Evolutionary conservation across 2,113 vertebrate species (phyloP).

Genomic region (Sapajus apella): DNA sequence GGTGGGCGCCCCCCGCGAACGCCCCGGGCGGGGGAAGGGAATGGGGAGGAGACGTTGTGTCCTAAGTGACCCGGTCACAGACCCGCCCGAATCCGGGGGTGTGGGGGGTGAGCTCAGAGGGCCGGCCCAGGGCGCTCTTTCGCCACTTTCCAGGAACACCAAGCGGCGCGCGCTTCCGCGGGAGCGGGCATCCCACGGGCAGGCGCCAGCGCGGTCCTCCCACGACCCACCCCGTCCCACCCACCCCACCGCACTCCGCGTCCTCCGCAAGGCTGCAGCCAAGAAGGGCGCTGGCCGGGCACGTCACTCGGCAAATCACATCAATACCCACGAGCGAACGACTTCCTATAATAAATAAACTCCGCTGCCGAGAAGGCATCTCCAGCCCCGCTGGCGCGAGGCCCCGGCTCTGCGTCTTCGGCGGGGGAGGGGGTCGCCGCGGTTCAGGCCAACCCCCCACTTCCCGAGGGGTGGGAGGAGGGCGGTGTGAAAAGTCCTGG

Average conservation of each 20-base stretch:
- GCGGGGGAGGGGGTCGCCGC: not conserved
- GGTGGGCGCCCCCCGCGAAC: not conserved
- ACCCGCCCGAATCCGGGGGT: not conserved
- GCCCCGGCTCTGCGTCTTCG: not conserved
- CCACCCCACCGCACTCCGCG: not conserved
- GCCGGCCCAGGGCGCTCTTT: rapidly evolving
- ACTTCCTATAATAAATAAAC: conserved; percentile 66
- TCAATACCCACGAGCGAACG: conserved; percentile 31
- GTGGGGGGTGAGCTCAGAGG: no score
- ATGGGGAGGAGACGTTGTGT: not conserved
- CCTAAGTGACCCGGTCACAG: not conserved
- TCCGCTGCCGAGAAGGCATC: not conserved
- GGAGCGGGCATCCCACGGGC: not conserved
- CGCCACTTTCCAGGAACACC: not conserved
- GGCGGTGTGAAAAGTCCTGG: not conserved
- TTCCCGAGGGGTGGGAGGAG: not conserved
- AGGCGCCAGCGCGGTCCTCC: not conserved
- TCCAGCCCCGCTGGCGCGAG: not conserved
- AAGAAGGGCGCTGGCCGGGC: not conserved
- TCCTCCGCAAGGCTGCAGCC: not conserved
- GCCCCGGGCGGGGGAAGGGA: not conserved
- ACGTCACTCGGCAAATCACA: conserved; percentile 10
- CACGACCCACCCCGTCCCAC: not conserved
- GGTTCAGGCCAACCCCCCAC: not conserved
- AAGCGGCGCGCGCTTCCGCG: no score